Conservation (phyloP, 2,113 vertebrate genomes). For the Tachysurus fulvidraco region DNA sequence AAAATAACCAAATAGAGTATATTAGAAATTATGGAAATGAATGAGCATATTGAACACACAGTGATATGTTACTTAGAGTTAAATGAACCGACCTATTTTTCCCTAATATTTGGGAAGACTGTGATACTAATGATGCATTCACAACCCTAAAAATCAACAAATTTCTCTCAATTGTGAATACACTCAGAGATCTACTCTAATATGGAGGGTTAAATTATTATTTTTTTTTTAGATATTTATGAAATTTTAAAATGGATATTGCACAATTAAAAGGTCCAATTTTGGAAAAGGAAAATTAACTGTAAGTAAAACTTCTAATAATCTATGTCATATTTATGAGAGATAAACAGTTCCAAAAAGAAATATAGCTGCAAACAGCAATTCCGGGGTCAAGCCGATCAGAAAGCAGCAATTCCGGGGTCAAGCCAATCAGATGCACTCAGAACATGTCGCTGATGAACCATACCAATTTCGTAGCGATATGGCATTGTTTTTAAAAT, state of each 20-base stretch:
- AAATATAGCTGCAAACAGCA: no score
- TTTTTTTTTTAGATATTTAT: constrained; percentile 11
- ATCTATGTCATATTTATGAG: not conserved
- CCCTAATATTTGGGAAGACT: not conserved
- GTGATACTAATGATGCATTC: not conserved
- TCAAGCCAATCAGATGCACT: no score
- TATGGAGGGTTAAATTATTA: not conserved
- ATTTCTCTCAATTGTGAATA: not conserved
- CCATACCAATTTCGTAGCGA: no score
- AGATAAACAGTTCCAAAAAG: not conserved
- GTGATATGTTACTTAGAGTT: not conserved
- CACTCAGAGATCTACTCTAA: not conserved
- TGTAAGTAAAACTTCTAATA: not conserved
- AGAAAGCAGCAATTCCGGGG: no score
- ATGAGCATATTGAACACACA: not conserved
- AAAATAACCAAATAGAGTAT: not conserved
- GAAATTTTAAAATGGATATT: not conserved
- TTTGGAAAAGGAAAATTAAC: not conserved
- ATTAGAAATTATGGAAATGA: not conserved
- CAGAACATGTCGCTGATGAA: no score
- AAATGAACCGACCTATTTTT: not conserved
- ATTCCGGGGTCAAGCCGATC: no score
- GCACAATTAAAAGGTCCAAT: not conserved
- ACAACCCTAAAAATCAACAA: not conserved
- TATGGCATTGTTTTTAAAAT: no score